Base-by-base conservation (phyloP, 2,113 vertebrate species). In the Microcebus murinus region DNA sequence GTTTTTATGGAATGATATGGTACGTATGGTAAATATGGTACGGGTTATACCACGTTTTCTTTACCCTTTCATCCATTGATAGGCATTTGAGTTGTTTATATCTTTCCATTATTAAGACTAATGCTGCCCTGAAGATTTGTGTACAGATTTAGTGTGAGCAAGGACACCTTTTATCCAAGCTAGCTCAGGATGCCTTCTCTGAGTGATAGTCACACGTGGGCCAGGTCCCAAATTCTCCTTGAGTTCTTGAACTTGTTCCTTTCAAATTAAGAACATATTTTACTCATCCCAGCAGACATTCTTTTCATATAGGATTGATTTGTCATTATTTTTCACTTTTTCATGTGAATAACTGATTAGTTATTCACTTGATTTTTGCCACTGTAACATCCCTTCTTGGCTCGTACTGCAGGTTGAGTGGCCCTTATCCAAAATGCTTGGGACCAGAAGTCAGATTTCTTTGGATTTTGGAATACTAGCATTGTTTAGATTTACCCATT, bases 21-120 rank as follows among this genome's bases (percentile, higher is more conserved):
- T 36, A 36, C 36, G 3, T 36, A 36, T 36, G 36, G 36, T 36
- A n/a, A 34, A 13, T 68, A n/a, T 68, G 65, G 34, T n/a, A 20
- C 2, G 39, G 48, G 0, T 6, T 6, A 5, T 1, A 3, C 36
- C 6, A 4, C 29, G 1, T n/a, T 11, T 39, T 12, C 25, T 42
- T 4, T 14, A 11, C 34, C 48, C 77, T 1, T 29, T 79, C 39
- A 25, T 11, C 34, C 21, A 1, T 8, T 12, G 57, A 57, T 82
- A 48, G 25, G 4, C 27, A 20, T 71, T 15, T 63, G 70, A 36
- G 45, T 79, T 68, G 23, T 31, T 59, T 29, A 31, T 8, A 0
- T 8, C 34, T 81, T 36, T 61, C 63, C 59, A 18, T 27, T 67
- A 4, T 29, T 79, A 29, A 10, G 29, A 8, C 13, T 50, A 4